Base-by-base conservation (phyloP, 2,113 vertebrate genomes). In the Aspidoscelis tigris region DNA sequence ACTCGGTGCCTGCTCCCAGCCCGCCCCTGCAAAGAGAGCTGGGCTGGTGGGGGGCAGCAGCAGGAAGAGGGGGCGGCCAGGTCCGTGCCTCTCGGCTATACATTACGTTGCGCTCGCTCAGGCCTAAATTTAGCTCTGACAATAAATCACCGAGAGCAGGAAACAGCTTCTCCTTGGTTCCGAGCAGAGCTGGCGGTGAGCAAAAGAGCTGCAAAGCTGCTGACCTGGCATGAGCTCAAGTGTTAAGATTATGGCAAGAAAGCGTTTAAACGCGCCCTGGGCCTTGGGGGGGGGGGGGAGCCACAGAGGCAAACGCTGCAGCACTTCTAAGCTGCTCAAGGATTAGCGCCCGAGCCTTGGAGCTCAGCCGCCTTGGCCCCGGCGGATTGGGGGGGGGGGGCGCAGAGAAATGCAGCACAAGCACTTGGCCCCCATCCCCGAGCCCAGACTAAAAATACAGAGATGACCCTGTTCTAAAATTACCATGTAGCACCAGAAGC, bases 391-490 rank as follows among this genome's bases (percentile, higher is more conserved):
- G 21, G 53, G 68, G 44, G 86, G 41, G 81, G 33, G 78, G 78
- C 7, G 44, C 22, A 69, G 18, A 1, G 33, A 10, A 7, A 12
- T 58, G 87, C 84, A 80, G 55, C 65, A 18, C 18, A 83, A 83
- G 87, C 55, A 78, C n/a, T 41, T 76, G 81, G 76, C 8, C 70
- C 81, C 14, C 26, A 72, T 41, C 83, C 66, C 84, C 61, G 79
- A 82, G 84, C 82, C 66, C 73, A 77, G 58, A 53, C 70, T 82
- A 86, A 78, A 85, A 84, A 80, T 88, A 65, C 22, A 20, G 92
- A 84, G 87, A 84, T 88, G 89, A 88, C 84, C 85, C 83, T 82
- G 82, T 84, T 91, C 90, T 89, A 90, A 93, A 92, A 91, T 90
- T 87, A 91, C 82, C 69, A 20, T 5, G 7, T 58, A 26, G 75